Evolutionary conservation across 2,797 vertebrate species (phyloP), one percentile per base, ranked within the genome.

Genomic region (Antennarius maculatus): DNA sequence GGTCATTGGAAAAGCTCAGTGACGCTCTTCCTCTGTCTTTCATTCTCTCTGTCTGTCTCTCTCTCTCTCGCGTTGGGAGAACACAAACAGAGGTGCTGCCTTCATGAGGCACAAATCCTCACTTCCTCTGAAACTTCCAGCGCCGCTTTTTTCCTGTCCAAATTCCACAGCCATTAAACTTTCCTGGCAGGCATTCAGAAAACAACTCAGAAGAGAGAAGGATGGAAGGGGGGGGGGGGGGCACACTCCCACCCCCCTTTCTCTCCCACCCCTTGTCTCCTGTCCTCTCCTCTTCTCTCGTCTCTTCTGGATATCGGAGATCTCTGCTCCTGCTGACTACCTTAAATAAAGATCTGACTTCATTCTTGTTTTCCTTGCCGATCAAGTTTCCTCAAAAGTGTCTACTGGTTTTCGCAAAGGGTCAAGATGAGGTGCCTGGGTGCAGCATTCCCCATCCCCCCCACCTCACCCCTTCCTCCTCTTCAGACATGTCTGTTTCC

Each of bases 131-230:
- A 95, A 95, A 95, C 92, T 94, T 95, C 94, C 94, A 95, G 93
- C 82, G 81, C 87, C 81, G 91, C 93, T 93, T 92, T 93, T 92
- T 95, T 94, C 94, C 95, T 94, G 93, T 95, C 93, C 92, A 93
- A 95, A 97, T 96, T 97, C 96, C 95, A 96, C 92, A 96, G 95
- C 94, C 94, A 95, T 97, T 95, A 97, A 94, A 95, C 94, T 96
- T 97, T 96, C 95, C 96, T 96, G 96, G 96, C 95, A 90, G 79
- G 68, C 66, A 82, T 90, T 92, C 92, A 94, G 91, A 94, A 93
- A 94, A 91, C 90, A 93, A 91, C 84, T 83, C 84, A 86, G 83
- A 93, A 83, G 81, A 85, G 82, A 85, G 82, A 82, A 80, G 70
- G 77, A 79, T 41, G 2, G 47, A 15, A 42, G 37, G 45, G 31